Evolutionary conservation across 2,888 invertebrate genomes (phyloP), one percentile per base, ranked within the genome.

Genomic region (Conus canariensis): DNA sequence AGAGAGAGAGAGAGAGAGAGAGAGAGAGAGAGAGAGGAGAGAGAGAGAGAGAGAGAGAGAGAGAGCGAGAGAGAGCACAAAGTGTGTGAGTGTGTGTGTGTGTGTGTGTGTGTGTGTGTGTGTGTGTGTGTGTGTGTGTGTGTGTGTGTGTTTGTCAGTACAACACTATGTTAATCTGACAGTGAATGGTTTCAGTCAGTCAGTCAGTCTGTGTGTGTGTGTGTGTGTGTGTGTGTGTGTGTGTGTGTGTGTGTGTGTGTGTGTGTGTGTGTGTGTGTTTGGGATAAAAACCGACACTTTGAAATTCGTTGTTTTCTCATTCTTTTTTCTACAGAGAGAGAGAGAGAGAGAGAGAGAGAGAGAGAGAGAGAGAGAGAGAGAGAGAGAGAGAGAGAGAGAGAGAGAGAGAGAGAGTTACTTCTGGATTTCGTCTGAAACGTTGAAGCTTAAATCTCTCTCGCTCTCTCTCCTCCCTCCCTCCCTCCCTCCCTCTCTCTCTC

Each of bases 211-310:
- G 67, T 70, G 67, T 70, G 67, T 70, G 67, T 70, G 70, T 70
- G 70, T 70, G 70, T 70, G 70, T 70, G 70, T 70, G 70, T 70
- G 70, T 70, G 70, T 70, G 16, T 70, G 70, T 70, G 16, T 25
- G 80, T 82, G 80, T 30, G 45, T 82, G 80, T 82, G 80, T 82
- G 80, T 30, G 80, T 82, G 80, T 30, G 80, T 82, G 70, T 70
- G 70, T 70, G 70, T 16, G 70, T 22, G 70, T 70, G 70, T 22
- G 70, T 70, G 70, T 70, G 70, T 22, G 70, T 70, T 0, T 22
- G 70, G 1, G 82, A 45, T 45, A 4, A 45, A 4, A 4, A 45
- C 45, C 45, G 4, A 45, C 45, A 45, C 45, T 45, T 45, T 45
- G 45, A 45, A 45, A 45, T 45, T 4, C 45, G 45, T 45, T 45